Evolutionary conservation across 1,140 invertebrate species (phyloP), one percentile per base, ranked within the genome.

Genomic region (Nymphalis io): DNA sequence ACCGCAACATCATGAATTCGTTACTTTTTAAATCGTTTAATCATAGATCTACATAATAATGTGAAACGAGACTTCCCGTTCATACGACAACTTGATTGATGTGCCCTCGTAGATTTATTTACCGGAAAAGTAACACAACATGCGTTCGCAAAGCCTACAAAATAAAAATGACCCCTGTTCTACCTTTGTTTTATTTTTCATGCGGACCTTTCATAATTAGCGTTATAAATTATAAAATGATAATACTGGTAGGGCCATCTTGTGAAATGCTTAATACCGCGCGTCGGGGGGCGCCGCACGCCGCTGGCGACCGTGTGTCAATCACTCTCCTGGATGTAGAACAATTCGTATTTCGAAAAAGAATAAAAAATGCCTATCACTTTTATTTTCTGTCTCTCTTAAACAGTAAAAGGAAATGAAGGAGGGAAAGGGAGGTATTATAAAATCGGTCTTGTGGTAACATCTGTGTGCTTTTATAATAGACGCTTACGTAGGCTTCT

Each of bases 171-270:
- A 77, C 79, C 80, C 69, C 74, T 68, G 75, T 85, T 80, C 78
- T 79, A 83, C 82, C 85, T 76, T 85, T 88, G 83, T 88, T 89
- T 75, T 89, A 74, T 84, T 89, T 88, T 91, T 90, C 83, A 91
- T 84, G 84, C 79, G 79, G 79, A 66, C 82, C 81, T 85, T 84
- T 85, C 79, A 86, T 90, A 91, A 91, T 91, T 91, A 91, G 87
- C 83, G 87, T 90, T 89, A 91, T 91, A 91, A 89, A 91, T 91
- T 89, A 88, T 88, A 89, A 91, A 91, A 91, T 88, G 89, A 90
- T 91, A 91, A 88, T 87, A 85, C 88, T 85, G 71, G 81, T 79
- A 84, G 84, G 86, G 82, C 79, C 84, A 87, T 88, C 89, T 89
- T 88, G 88, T 85, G 88, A 83, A 85, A 78, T 78, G 86, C 77